Percentiles rank a stretch among this genome's conserved stretches.
phyloP scores from a whole-genome alignment of 2,797 vertebrate species.

The Mus minutoides region DNA sequence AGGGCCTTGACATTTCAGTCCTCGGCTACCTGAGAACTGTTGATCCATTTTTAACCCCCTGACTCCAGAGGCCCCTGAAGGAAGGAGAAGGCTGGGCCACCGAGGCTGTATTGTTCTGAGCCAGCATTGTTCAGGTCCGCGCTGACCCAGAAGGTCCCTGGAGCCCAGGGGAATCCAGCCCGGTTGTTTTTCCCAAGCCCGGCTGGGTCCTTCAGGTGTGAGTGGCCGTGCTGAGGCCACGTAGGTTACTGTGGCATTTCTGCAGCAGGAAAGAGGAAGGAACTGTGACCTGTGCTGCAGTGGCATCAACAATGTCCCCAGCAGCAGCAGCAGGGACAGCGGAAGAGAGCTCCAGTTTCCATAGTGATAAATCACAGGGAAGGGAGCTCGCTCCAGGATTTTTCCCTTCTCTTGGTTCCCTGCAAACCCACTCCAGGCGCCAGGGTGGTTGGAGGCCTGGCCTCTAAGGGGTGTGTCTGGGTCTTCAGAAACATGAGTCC shows the following conservation, averaged over 20 bases:
- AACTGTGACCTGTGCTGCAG: conserved; percentile 77
- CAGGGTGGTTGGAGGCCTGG: neutral
- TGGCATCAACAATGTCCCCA: conserved; percentile 58
- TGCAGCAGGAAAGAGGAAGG: conserved; percentile 85
- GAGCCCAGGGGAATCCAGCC: conserved; percentile 57
- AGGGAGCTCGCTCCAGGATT: conserved; percentile 54
- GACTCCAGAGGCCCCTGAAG: conserved; percentile 10
- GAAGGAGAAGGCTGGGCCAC: conserved; percentile 43
- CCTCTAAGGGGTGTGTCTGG: neutral
- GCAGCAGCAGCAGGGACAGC: conserved; percentile 8
- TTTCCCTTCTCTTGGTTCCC: conserved; percentile 68
- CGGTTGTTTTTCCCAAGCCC: conserved; percentile 74
- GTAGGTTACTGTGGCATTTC: conserved; percentile 63
- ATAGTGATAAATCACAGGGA: conserved; percentile 66
- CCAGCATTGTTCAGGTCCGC: conserved; percentile 50
- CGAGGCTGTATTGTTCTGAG: conserved; percentile 66
- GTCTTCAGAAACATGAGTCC: conserved; percentile 58
- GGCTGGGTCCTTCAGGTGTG: conserved; percentile 73
- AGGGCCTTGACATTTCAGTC: neutral
- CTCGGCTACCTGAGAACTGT: conserved; percentile 2
- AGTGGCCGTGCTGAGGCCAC: conserved; percentile 22
- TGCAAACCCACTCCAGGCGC: conserved; percentile 44
- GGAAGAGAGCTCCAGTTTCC: conserved; percentile 76
- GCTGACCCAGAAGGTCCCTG: neutral
- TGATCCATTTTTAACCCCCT: conserved; percentile 39